Percentiles rank a stretch among this genome's conserved stretches.
phyloP scores from a whole-genome alignment of 2,888 invertebrate genomes.

The Drosophila maculinotata region DNA sequence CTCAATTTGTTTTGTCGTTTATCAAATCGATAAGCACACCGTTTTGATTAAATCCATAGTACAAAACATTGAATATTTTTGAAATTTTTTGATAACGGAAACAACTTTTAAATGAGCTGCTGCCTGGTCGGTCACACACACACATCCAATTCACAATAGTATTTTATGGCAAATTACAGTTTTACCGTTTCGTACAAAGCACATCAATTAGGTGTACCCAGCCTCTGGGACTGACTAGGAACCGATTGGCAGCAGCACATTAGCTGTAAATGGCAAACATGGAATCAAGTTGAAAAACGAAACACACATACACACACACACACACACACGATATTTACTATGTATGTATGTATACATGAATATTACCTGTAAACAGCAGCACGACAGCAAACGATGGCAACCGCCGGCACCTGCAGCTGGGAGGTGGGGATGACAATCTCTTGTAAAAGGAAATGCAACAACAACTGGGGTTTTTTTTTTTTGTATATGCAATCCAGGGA shows the following conservation, averaged over 20 bases:
- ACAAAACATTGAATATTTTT: no score
- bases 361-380: conserved; percentile 69
- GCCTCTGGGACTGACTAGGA: conserved; percentile 21
- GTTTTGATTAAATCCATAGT: no score
- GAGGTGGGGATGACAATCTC: conserved; percentile 16
- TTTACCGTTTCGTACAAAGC: conserved; percentile 2
- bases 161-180: neutral
- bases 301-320: conserved; percentile 17
- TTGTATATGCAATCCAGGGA: conserved; percentile 37
- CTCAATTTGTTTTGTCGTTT: neutral
- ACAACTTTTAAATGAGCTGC: no score
- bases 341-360: conserved; percentile 24
- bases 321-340: conserved; percentile 14
- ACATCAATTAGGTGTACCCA: conserved; percentile 18
- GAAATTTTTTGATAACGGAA: no score
- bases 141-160: neutral
- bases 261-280: conserved; percentile 28
- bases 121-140: no score
- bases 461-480: conserved; percentile 33
- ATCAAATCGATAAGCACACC: neutral
- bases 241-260: conserved; percentile 23
- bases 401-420: conserved; percentile 55
- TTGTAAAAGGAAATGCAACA: conserved; percentile 33
- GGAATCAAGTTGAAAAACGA: conserved; percentile 39
- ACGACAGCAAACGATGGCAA: conserved; percentile 23